Base-by-base conservation (phyloP, 2,888 invertebrate genomes). In the Nomada ruficornis region DNA sequence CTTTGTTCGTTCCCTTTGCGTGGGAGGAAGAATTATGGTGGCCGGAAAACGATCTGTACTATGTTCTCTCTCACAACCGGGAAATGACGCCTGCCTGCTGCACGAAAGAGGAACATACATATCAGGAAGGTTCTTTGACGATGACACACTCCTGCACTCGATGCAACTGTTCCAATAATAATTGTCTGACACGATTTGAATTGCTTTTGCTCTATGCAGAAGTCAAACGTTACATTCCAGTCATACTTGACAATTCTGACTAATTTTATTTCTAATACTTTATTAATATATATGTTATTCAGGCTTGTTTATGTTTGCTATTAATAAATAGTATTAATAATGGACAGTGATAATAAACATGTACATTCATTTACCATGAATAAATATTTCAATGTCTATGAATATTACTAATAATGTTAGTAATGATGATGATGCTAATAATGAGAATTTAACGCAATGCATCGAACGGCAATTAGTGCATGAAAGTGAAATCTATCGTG, bases 41-140 rank as follows among this genome's bases (percentile, higher is more conserved):
- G 62, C 74, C 86, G 84, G 84, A 84, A 86, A 70, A 77, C 29
- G 55, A n/a, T 70, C 60, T 72, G 78, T 86, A 36, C 36, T 84
- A 80, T 84, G 64, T 82, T 77, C 70, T 69, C 77, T 74, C 75
- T 70, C 50, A 9, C 59, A 68, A 75, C 74, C 74, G 72, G 77
- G 84, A 86, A 86, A 83, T 74, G 86, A 81, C 76, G 75, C 77
- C 15, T 60, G 74, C 15, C 42, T 29, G 20, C 20, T 20, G 65
- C 42, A 68, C 63, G 80, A 70, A 77, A 63, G 54, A 74, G 62
- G 55, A 70, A 36, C 29, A 36, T 47, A 29, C 20, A 47, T 57
- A 59, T 15, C 60, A 44, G 54, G 57, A 75, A 72, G 50, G 42
- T 44, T 75, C 29, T 26, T 20, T 29, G 20, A 13, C 29, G 57